phyloP scores from a whole-genome alignment of 2,888 invertebrate species.

The Panorpa germanica region DNA sequence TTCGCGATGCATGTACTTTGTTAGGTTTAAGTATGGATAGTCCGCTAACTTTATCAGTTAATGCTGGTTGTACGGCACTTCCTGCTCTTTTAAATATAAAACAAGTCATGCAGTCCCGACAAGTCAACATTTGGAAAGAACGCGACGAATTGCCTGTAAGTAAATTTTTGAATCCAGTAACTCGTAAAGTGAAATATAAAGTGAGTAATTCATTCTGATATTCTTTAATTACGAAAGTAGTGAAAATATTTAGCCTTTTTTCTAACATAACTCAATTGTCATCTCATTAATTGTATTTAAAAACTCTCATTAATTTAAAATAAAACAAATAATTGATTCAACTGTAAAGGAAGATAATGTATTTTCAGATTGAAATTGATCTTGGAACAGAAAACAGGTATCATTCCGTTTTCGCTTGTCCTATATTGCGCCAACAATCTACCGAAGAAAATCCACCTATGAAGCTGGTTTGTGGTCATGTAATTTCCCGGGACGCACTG shows the following conservation, averaged over 20 bases:
- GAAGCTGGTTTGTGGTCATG: conserved; percentile 92
- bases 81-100: conserved; percentile 89
- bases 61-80: conserved; percentile 83
- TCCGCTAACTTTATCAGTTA: conserved; percentile 78
- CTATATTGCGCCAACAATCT: conserved; percentile 91
- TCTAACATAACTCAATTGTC: no score
- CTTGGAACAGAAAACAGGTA: conserved; percentile 78
- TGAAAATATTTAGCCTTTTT: no score
- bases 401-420: conserved; percentile 98
- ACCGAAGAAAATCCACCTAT: conserved; percentile 95
- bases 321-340: no score
- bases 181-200: no score
- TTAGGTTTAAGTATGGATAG: conserved; percentile 79
- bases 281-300: no score
- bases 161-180: conserved; percentile 13
- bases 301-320: no score
- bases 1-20: conserved; percentile 79
- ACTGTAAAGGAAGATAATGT: no score
- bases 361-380: conserved; percentile 77
- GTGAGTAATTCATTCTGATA: no score
- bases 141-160: conserved; percentile 88
- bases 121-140: conserved; percentile 88
- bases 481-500: conserved; percentile 92
- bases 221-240: no score
- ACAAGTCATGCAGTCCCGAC: conserved; percentile 74